These are phyloP conservation scores for Pollenia amentaria DNA, from an alignment of 2,888 invertebrate species.

Conservation along the genomic window DNA sequence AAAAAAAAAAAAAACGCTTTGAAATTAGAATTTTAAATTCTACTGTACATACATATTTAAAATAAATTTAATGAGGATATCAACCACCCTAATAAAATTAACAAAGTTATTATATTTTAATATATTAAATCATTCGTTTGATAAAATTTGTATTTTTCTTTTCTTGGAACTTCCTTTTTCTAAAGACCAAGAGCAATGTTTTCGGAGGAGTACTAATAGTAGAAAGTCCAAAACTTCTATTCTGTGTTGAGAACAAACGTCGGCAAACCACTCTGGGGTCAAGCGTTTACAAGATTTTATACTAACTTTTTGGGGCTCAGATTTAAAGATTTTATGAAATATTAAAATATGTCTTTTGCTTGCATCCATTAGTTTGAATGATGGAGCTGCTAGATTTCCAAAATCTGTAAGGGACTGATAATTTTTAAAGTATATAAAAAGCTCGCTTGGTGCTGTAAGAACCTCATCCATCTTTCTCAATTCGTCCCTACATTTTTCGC, in stretches of 20 bases:
- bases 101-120: constrained; percentile 20
- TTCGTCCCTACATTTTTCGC: background rate
- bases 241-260: background rate
- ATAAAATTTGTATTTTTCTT: constrained; percentile 14
- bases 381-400: background rate
- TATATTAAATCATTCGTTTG: background rate
- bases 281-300: background rate
- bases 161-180: background rate
- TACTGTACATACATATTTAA: too few species aligned
- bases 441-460: background rate
- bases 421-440: background rate
- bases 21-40: too few species aligned
- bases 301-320: background rate
- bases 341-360: background rate
- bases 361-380: background rate
- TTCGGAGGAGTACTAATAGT: constrained; percentile 19
- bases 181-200: constrained; percentile 8
- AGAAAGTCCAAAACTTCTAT: constrained; percentile 16
- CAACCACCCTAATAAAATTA: background rate
- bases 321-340: too few species aligned
- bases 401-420: background rate
- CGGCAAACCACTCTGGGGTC: background rate
- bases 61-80: too few species aligned
- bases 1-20: too few species aligned
- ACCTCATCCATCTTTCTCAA: background rate